phyloP scores from a whole-genome alignment of 2,797 vertebrate species.

The Microtus agrestis region DNA sequence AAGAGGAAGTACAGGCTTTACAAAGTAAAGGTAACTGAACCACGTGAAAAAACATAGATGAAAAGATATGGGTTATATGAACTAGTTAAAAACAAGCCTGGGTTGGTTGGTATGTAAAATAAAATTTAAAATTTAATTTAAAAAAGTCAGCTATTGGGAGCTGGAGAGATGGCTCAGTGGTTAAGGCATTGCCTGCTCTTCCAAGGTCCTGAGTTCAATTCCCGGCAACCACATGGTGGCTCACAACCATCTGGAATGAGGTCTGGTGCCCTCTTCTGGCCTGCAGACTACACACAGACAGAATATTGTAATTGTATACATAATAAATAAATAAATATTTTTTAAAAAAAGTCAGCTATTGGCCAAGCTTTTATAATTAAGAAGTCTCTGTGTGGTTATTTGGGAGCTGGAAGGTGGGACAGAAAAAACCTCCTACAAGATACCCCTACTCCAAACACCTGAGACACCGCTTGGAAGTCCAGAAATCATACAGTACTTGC shows the following conservation, averaged over 20 bases:
- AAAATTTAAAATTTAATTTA: too few species aligned
- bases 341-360: neutral
- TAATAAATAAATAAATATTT: too few species aligned
- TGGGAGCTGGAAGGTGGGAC: neutral
- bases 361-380: neutral
- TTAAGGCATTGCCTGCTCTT: too few species aligned
- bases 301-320: too few species aligned
- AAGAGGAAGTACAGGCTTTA: neutral
- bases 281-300: too few species aligned
- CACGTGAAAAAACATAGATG: neutral
- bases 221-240: too few species aligned
- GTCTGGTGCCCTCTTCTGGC: too few species aligned
- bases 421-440: neutral
- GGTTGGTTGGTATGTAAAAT: too few species aligned
- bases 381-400: neutral
- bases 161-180: too few species aligned
- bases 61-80: neutral
- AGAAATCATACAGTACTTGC: neutral
- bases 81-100: too few species aligned
- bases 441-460: neutral
- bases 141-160: neutral
- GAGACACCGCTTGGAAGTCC: neutral
- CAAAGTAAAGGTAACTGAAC: neutral
- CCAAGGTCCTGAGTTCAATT: too few species aligned
- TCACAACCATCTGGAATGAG: too few species aligned